Evolutionary conservation across 1,140 invertebrate species (phyloP).

Genomic region (Heliconius hermathena): DNA sequence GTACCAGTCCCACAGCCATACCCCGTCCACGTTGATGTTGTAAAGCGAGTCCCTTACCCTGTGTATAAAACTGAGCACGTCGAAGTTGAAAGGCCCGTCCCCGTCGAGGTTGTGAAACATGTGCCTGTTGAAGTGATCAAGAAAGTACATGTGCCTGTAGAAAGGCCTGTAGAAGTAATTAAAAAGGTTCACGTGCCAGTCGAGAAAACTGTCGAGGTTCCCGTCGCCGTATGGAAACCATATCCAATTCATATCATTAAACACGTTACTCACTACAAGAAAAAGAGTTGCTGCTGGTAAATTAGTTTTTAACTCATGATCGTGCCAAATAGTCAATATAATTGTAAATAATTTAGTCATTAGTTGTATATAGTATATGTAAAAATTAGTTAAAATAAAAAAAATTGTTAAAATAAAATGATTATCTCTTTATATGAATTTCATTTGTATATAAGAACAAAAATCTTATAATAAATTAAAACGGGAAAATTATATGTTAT

Average conservation of each 20-base stretch:
- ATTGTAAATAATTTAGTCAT: conserved; percentile 54
- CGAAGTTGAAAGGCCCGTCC: conserved; percentile 74
- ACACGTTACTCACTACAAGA: conserved; percentile 76
- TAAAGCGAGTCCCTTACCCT: conserved; percentile 73
- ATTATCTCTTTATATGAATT: conserved; percentile 19
- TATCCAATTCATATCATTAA: conserved; percentile 76
- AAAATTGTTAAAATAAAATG: conserved; percentile 51
- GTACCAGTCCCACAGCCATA: conserved; percentile 78
- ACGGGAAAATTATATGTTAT: background rate
- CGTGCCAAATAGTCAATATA: conserved; percentile 49
- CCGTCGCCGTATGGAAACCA: conserved; percentile 73
- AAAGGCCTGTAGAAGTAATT: conserved; percentile 74
- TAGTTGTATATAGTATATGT: conserved; percentile 63
- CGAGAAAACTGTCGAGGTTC: conserved; percentile 73
- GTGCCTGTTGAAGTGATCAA: conserved; percentile 72
- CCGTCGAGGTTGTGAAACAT: conserved; percentile 71
- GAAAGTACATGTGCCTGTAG: conserved; percentile 71
- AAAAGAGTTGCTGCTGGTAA: conserved; percentile 76
- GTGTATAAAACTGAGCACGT: conserved; percentile 73
- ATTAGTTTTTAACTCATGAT: conserved; percentile 51
- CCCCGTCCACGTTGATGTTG: conserved; percentile 75
- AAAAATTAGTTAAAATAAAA: conserved; percentile 52
- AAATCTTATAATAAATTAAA: background rate
- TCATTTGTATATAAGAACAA: background rate
- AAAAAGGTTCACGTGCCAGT: conserved; percentile 74